Evolutionary conservation across 2,888 invertebrate species (phyloP).

Genomic region (Galerucella nymphaeae): DNA sequence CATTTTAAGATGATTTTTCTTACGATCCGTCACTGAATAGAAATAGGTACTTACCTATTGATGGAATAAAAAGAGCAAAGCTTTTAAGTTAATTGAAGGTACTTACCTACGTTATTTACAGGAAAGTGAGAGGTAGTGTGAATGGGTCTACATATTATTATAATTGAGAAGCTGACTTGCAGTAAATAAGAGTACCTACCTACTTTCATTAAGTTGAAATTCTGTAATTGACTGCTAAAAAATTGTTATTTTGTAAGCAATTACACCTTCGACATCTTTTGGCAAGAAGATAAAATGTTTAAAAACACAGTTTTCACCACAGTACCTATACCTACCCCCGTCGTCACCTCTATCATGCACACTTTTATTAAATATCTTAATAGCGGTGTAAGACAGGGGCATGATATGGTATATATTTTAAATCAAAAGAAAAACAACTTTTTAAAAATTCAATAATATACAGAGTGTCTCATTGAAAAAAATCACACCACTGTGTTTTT

Average conservation of each 20-base stretch:
- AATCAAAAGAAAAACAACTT: too few relatives aligned
- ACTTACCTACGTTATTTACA: neutral
- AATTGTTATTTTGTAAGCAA: neutral
- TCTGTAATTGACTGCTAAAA: neutral
- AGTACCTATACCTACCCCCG: too few relatives aligned
- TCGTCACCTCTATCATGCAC: too few relatives aligned
- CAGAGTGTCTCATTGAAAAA: too few relatives aligned
- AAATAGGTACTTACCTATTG: neutral
- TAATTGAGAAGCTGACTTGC: conserved; percentile 13
- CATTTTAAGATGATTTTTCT: neutral
- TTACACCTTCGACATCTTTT: neutral
- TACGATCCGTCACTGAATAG: conserved; percentile 1
- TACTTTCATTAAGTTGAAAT: neutral
- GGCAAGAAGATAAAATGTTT: neutral
- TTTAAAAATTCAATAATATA: too few relatives aligned
- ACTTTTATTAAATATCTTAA: too few relatives aligned
- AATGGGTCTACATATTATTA: neutral
- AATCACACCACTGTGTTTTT: too few relatives aligned
- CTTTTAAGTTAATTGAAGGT: conserved; percentile 16
- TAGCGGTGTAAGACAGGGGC: too few relatives aligned
- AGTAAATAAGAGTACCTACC: neutral
- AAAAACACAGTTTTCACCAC: too few relatives aligned
- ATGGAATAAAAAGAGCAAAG: conserved; percentile 2
- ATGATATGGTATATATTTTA: too few relatives aligned
- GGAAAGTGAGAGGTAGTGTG: conserved; percentile 5